Evolutionary conservation across 2,797 vertebrate species (phyloP).

Genomic region (Limosa lapponica): DNA sequence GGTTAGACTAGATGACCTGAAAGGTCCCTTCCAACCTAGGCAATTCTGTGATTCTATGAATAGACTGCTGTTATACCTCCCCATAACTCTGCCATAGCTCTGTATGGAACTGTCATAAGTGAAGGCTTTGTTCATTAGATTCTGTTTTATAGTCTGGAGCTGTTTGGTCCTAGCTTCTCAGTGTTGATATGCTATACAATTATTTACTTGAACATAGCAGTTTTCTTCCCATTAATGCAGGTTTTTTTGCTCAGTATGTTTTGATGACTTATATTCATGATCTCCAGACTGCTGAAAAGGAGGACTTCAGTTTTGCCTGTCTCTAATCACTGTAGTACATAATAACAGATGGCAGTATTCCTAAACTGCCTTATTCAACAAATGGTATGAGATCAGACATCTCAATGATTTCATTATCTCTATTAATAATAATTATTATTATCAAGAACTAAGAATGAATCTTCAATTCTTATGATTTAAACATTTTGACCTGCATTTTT

Average conservation of each 20-base stretch:
- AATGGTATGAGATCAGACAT: not conserved
- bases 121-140: not conserved
- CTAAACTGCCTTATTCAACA: conserved; percentile 9
- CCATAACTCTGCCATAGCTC: not conserved
- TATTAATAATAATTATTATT: not conserved
- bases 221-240: not conserved
- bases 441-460: not conserved
- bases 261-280: not conserved
- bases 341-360: conserved; percentile 27
- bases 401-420: not conserved
- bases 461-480: not conserved
- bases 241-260: not conserved
- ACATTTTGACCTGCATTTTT: not conserved
- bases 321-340: not conserved
- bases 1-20: too few relatives aligned
- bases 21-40: too few relatives aligned
- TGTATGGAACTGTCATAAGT: not conserved
- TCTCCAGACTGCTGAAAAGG: conserved; percentile 4
- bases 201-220: not conserved
- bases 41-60: too few relatives aligned
- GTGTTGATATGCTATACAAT: not conserved
- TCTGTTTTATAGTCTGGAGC: not conserved
- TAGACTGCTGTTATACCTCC: not conserved
- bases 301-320: conserved; percentile 21
- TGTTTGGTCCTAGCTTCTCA: not conserved